Evolutionary conservation across 2,113 vertebrate genomes (phyloP).

Genomic region (Tragelaphus buxtoni): DNA sequence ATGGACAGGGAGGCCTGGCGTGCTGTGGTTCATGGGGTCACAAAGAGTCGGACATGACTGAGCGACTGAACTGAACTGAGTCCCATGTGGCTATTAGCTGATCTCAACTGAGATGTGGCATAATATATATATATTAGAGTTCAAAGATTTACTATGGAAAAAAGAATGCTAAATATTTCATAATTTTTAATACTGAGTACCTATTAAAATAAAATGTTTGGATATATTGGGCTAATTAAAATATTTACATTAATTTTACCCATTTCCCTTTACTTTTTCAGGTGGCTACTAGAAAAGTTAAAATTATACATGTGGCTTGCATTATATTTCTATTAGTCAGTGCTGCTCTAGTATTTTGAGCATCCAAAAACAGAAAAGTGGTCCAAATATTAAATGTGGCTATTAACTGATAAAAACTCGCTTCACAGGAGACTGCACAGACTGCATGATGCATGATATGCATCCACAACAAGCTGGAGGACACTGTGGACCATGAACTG

Average conservation of each 20-base stretch:
- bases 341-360: neutral
- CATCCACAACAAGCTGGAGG: neutral
- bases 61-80: neutral
- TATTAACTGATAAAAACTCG: neutral
- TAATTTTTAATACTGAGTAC: neutral
- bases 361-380: neutral
- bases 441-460: too few relatives aligned
- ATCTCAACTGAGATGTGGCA: neutral
- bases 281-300: neutral
- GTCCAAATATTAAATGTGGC: neutral
- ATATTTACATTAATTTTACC: neutral
- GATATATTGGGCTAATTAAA: neutral
- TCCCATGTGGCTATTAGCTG: neutral
- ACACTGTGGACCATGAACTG: neutral
- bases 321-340: neutral
- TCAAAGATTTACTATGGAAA: neutral
- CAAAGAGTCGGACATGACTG: too few relatives aligned
- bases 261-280: conserved; percentile 15
- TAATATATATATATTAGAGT: neutral
- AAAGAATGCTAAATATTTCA: neutral
- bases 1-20: too few relatives aligned
- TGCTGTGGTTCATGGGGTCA: too few relatives aligned
- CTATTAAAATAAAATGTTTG: neutral
- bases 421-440: neutral
- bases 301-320: neutral